phyloP scores from a whole-genome alignment of 2,888 invertebrate genomes.

The Drosophila tripunctata region DNA sequence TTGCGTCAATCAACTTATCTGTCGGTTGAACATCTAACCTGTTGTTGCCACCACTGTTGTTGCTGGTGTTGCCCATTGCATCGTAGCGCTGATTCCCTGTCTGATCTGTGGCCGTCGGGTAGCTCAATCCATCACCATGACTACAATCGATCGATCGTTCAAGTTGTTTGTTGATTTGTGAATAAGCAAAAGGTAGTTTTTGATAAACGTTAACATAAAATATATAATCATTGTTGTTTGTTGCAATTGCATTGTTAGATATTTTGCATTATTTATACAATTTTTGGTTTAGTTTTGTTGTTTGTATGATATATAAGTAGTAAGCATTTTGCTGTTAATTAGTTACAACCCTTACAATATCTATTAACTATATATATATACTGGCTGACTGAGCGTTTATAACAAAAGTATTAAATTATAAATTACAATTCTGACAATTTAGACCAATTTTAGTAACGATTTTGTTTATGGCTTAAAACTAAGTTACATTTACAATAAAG shows the following conservation, averaged over 20 bases:
- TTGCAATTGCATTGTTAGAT: slow-evolving; percentile 44
- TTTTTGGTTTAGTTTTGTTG: slow-evolving; percentile 11
- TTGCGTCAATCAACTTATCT: slow-evolving; percentile 83
- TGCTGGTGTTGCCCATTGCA: slow-evolving; percentile 92
- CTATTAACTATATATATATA: slow-evolving; percentile 1
- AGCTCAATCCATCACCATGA: slow-evolving; percentile 95
- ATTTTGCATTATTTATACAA: slow-evolving; percentile 41
- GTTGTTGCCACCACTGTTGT: slow-evolving; percentile 85
- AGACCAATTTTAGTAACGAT: slow-evolving; percentile 49
- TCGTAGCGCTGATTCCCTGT: slow-evolving; percentile 86
- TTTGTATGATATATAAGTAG: slow-evolving; percentile 20
- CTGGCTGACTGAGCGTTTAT: slow-evolving; percentile 1
- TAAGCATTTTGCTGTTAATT: slow-evolving; percentile 38
- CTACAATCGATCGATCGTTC: slow-evolving; percentile 85
- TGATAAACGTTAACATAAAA: slow-evolving; percentile 57
- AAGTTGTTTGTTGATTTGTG: slow-evolving; percentile 46
- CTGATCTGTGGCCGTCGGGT: slow-evolving; percentile 86
- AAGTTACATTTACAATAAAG: slow-evolving; percentile 28
- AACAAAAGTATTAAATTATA: slow-evolving; percentile 23
- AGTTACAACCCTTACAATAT: slow-evolving; percentile 23
- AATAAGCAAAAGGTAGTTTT: slow-evolving; percentile 57
- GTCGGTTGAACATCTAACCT: slow-evolving; percentile 80
- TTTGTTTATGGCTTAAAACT: slow-evolving; percentile 45
- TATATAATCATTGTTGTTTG: slow-evolving; percentile 35
- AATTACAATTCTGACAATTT: slow-evolving; percentile 10